These are phyloP conservation scores for Pteria penguin DNA, from an alignment of 2,888 invertebrate genomes.

Conservation along the genomic window DNA sequence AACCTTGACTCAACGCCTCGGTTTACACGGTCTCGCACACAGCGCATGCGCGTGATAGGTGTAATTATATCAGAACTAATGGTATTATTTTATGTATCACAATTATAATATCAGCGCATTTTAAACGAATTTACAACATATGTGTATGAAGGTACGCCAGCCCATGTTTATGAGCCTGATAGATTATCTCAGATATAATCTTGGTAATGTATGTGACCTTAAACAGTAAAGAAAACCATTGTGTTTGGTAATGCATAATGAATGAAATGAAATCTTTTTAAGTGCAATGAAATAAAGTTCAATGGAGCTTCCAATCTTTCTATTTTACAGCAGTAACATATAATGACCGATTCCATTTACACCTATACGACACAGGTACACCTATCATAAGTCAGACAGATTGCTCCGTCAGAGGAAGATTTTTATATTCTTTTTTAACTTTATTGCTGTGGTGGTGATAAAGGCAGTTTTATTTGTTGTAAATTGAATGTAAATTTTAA, in stretches of 20 bases:
- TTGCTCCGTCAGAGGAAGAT: background rate
- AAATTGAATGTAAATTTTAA: background rate
- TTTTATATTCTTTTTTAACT: background rate
- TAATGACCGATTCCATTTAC: background rate
- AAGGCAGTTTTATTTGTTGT: background rate
- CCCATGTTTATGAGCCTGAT: too few species aligned
- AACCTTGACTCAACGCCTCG: too few species aligned
- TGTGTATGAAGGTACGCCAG: too few species aligned
- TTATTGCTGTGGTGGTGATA: background rate
- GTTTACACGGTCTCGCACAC: too few species aligned
- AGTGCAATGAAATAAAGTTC: background rate
- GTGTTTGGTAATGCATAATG: background rate
- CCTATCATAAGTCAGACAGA: background rate
- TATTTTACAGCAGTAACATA: background rate
- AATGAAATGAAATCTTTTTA: background rate
- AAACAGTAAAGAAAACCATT: background rate
- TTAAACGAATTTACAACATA: too few species aligned
- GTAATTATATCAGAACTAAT: too few species aligned
- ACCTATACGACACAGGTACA: background rate
- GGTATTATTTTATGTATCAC: background rate
- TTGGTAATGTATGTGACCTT: background rate
- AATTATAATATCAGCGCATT: background rate
- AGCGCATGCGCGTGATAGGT: too few species aligned
- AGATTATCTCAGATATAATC: background rate
- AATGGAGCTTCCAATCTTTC: background rate